Evolutionary conservation across 2,797 vertebrate species (phyloP).

Genomic region (Protosalanx chinensis): DNA sequence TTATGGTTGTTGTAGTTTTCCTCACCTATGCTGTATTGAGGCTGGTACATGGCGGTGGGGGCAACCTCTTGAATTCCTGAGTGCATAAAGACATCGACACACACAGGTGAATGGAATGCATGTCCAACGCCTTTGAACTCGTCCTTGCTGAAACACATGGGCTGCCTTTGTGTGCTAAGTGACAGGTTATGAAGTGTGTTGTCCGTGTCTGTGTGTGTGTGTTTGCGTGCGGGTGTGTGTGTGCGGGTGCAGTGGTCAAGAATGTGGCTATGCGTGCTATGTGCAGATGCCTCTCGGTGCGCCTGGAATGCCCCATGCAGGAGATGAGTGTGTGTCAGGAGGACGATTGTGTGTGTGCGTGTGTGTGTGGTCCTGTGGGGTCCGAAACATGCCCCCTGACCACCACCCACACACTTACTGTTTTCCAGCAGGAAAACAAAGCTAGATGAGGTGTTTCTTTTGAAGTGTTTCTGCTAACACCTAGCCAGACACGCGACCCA

Average conservation of each 20-base stretch:
- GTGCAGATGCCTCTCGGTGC: slow-evolving; percentile 39
- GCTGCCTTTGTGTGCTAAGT: slow-evolving; percentile 43
- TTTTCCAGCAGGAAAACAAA: slow-evolving; percentile 47
- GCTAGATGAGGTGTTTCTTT: slow-evolving; percentile 24
- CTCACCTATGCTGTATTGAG: slow-evolving; percentile 78
- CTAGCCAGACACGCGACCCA: slow-evolving; percentile 36
- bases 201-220: slow-evolving; percentile 23
- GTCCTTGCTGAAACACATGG: slow-evolving; percentile 35
- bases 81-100: slow-evolving; percentile 43
- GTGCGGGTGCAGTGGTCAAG: slow-evolving; percentile 18
- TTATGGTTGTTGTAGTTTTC: not conserved
- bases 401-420: slow-evolving; percentile 13
- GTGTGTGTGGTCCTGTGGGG: slow-evolving; percentile 42
- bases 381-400: slow-evolving; percentile 5
- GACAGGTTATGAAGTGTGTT: not conserved
- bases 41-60: slow-evolving; percentile 71
- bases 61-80: slow-evolving; percentile 71
- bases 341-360: slow-evolving; percentile 20
- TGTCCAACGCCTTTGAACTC: slow-evolving; percentile 36
- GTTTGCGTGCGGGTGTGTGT: not conserved
- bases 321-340: slow-evolving; percentile 60
- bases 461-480: slow-evolving; percentile 41
- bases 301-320: slow-evolving; percentile 48
- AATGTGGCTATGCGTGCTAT: slow-evolving; percentile 49
- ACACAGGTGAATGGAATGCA: slow-evolving; percentile 42